phyloP scores from a whole-genome alignment of 2,797 vertebrate species.

The Capromys pilorides region DNA sequence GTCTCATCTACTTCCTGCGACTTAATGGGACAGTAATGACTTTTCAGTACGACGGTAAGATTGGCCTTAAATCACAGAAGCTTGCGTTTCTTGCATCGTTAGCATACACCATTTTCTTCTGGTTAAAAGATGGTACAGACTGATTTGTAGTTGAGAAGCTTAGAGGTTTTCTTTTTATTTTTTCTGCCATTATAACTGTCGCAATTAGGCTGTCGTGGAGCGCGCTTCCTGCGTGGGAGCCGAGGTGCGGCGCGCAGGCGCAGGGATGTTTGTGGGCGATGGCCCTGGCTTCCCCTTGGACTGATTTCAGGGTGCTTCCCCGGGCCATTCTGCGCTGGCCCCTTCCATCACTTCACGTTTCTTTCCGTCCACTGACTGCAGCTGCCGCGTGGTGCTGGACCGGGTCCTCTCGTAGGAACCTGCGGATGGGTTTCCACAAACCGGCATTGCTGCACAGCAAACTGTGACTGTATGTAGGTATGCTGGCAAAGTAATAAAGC shows the following conservation, averaged over 20 bases:
- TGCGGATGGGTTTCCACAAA: neutral
- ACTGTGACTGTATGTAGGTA: neutral
- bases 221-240: neutral
- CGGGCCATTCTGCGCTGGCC: neutral
- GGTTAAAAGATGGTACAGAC: neutral
- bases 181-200: neutral
- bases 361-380: neutral
- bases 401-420: neutral
- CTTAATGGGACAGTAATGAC: constrained; percentile 61
- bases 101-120: neutral
- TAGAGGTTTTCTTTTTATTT: neutral
- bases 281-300: no score
- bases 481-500: neutral
- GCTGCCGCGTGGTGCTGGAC: neutral
- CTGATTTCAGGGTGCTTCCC: neutral
- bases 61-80: neutral
- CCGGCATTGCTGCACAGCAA: neutral
- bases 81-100: neutral
- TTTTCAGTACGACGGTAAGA: neutral
- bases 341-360: neutral
- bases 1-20: constrained; percentile 60
- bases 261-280: fast-evolving
- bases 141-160: constrained; percentile 13
- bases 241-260: fast-evolving
- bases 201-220: neutral